Evolutionary conservation across 2,888 invertebrate genomes (phyloP), one percentile per base, ranked within the genome.

Genomic region (Meliscaeva auricollis): DNA sequence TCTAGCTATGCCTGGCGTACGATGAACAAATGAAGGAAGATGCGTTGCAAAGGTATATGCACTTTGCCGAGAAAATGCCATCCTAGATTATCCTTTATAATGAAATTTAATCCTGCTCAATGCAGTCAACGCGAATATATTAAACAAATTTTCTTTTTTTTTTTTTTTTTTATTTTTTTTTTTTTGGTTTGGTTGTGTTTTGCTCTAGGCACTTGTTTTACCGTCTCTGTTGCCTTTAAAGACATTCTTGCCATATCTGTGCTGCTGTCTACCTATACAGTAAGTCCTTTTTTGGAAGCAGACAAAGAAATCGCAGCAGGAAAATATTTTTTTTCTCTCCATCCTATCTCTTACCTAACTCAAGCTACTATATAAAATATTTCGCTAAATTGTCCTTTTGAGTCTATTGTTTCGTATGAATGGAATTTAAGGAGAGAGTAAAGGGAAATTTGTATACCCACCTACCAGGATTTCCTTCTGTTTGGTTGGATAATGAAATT

Each of bases 51-150:
- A 77, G 73, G 78, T 73, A 69, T 50, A n/a, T 44, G 52, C 52
- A 54, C 69, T 41, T 32, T 3, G 9, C 7, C 13, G 7, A 58
- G 26, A 82, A 60, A 72, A 76, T 54, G 54, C 73, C 62, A 69
- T 54, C 60, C 68, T 38, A 74, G 74, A 74, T 74, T 74, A 80
- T 80, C 50, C 50, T 56, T 69, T 52, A 78, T 77, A 83, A 77
- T 68, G 68, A 77, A 77, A 82, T 77, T 77, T 82, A 82, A 82
- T 77, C 66, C 82, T 60, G 66, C 68, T 74, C 74, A 60, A 68
- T 79, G 79, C 77, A 77, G 81, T 73, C 66, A 72, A 82, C 72
- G 77, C 32, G 62, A 77, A 82, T 82, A 73, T 69, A 73, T 78
- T 73, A 68, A 66, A 68, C 41, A 11, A 44, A 58, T 58, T 58